A percentile compares a stretch with the other conserved stretches of the same genome.
phyloP scores from a whole-genome alignment of 2,797 vertebrate species.

The Podarcis siculus region DNA sequence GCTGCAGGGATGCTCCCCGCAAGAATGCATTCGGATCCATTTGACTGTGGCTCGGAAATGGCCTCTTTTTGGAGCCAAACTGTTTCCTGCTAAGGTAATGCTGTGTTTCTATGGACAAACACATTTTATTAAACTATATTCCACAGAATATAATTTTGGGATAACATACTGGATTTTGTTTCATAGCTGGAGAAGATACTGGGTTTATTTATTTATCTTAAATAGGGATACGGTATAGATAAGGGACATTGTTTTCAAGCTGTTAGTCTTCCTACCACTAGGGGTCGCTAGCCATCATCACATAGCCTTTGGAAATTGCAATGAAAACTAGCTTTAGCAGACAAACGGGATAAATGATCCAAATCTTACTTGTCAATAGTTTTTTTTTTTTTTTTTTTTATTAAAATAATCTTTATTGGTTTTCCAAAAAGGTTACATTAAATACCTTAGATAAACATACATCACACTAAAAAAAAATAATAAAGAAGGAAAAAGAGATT shows the following conservation, averaged over 20 bases:
- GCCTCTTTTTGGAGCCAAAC: constrained; percentile 93
- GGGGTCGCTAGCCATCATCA: constrained; percentile 33
- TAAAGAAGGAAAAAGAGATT: too few relatives aligned
- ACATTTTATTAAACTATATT: not conserved
- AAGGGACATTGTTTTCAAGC: not conserved
- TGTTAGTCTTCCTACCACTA: constrained; percentile 33
- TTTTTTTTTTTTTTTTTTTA: too few relatives aligned
- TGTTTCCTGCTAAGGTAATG: constrained; percentile 91
- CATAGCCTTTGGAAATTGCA: not conserved
- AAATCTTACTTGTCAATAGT: not conserved
- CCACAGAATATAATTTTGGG: not conserved
- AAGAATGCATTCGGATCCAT: constrained; percentile 93
- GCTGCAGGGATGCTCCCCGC: constrained; percentile 86
- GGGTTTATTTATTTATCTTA: not conserved
- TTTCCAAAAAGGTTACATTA: too few relatives aligned
- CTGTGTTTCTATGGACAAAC: not conserved
- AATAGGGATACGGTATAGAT: not conserved
- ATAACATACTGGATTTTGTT: not conserved
- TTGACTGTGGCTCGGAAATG: constrained; percentile 93
- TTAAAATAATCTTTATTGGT: too few relatives aligned
- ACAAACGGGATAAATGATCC: not conserved
- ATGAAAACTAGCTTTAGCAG: not conserved
- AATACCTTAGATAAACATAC: too few relatives aligned
- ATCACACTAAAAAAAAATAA: too few relatives aligned
- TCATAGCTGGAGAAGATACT: not conserved